These are phyloP conservation scores for Rhizoglyphus robini DNA, from an alignment of 1,140 invertebrate species.

Conservation along the genomic window DNA sequence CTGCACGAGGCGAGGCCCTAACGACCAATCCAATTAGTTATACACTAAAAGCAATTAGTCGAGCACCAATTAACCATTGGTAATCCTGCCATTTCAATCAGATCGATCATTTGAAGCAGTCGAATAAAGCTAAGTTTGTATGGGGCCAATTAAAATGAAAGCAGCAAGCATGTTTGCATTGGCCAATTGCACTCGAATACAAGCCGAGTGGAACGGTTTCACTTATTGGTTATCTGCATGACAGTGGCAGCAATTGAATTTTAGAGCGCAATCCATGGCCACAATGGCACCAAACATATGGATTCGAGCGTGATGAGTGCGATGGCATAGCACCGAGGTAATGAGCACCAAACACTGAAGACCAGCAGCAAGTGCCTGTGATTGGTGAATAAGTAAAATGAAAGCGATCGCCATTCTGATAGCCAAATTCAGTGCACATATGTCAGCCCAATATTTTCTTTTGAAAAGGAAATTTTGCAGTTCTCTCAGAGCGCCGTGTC, in stretches of 20 bases:
- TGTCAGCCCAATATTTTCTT: conserved; percentile 1
- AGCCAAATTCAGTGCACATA: not conserved
- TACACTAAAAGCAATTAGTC: no score
- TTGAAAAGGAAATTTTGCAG: no score
- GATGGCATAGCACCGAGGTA: not conserved
- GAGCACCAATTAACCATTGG: no score
- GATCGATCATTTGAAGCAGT: no score
- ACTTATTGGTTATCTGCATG: conserved; percentile 12
- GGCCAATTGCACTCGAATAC: not conserved
- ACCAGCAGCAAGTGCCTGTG: not conserved
- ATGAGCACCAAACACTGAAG: not conserved
- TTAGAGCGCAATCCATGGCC: not conserved
- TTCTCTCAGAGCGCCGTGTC: no score
- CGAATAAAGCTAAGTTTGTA: no score
- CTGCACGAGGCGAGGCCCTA: no score
- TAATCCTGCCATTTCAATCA: no score
- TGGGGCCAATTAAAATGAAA: no score
- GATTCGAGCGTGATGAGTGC: conserved; percentile 8
- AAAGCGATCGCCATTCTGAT: not conserved
- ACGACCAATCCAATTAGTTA: no score
- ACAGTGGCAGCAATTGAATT: not conserved
- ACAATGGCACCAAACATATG: not conserved
- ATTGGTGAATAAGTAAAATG: not conserved
- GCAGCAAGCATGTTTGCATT: not conserved
- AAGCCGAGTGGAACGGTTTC: not conserved